These are phyloP conservation scores for Eclectus roratus DNA, from an alignment of 2,113 vertebrate genomes.

Conservation along the genomic window DNA sequence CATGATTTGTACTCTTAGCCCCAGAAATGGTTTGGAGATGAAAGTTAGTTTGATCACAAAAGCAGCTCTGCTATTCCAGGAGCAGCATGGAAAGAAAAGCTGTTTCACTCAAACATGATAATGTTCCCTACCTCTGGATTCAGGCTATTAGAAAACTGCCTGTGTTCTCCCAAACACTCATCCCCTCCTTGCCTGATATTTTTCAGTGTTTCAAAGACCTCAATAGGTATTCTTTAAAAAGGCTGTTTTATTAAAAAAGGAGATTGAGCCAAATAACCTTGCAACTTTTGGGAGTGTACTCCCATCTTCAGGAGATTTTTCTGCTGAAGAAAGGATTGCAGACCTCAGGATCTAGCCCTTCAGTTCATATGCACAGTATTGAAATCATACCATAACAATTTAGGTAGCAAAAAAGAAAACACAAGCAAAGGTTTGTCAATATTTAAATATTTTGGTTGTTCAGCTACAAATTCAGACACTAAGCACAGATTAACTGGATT, in stretches of 20 bases:
- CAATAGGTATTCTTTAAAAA: not conserved
- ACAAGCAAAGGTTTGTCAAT: not conserved
- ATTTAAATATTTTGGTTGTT: conserved; percentile 23
- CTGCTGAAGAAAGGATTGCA: not conserved
- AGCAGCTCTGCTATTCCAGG: not conserved
- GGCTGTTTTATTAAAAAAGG: not conserved
- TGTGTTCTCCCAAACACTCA: not conserved
- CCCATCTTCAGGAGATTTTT: not conserved
- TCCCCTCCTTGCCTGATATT: not conserved
- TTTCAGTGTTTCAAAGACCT: not conserved
- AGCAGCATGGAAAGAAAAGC: not conserved
- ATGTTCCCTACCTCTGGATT: not conserved
- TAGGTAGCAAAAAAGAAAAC: not conserved
- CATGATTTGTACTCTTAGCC: not conserved
- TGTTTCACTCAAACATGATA: not conserved
- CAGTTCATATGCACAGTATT: not conserved
- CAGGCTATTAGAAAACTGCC: not conserved
- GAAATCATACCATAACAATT: not conserved
- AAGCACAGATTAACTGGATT: conserved; percentile 20
- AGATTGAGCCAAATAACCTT: not conserved
- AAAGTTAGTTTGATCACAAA: not conserved
- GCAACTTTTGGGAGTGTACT: not conserved
- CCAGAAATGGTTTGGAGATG: not conserved
- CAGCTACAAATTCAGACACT: not conserved
- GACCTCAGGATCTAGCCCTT: not conserved